Base-by-base conservation (phyloP, 2,113 vertebrate species). In the Engystomops pustulosus region DNA sequence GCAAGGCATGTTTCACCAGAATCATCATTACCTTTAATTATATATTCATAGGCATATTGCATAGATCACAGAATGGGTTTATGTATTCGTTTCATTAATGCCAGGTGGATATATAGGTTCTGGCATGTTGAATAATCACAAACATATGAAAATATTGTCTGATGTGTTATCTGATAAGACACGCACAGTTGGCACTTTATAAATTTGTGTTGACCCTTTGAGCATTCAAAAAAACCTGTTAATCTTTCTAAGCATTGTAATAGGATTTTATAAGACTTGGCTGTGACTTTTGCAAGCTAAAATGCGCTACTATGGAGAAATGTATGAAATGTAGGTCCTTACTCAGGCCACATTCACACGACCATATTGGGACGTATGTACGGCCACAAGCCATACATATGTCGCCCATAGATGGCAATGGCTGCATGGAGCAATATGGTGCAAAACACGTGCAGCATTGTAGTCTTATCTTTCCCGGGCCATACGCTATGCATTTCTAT, bases 1-100 rank as follows among this genome's bases (percentile, higher is more conserved):
- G 53, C 67, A 81, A 55, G 67, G 38, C 38, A 41, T 41, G 38
- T 41, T 41, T 58, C n/a, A 70, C 32, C 11, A 71, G 47, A 70
- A 23, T 80, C 18, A 53, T 36, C 47, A 81, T 53, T 55, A 71
- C 67, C 47, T 70, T 53, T 70, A 81, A 70, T 71, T 71, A 81
- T 9, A 71, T 10, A 38, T 41, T 49, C 25, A 23, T 55, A 41
- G 20, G 12, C 34, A n/a, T 70, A 38, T 49, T 81, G 32, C 20
- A 41, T 70, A 51, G 34, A 25, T 78, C 47, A 68, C 17, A 17
- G 38, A 36, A 69, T n/a, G n/a, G n/a, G n/a, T n/a, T n/a, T n/a
- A n/a, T n/a, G n/a, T n/a, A n/a, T n/a, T 55, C 17, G 25, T 36
- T n/a, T 55, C 14, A 53, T 70, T 55, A 55, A 38, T 53, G 30